Evolutionary conservation across 2,113 vertebrate species (phyloP).

Genomic region (Syrmaticus mikado): DNA sequence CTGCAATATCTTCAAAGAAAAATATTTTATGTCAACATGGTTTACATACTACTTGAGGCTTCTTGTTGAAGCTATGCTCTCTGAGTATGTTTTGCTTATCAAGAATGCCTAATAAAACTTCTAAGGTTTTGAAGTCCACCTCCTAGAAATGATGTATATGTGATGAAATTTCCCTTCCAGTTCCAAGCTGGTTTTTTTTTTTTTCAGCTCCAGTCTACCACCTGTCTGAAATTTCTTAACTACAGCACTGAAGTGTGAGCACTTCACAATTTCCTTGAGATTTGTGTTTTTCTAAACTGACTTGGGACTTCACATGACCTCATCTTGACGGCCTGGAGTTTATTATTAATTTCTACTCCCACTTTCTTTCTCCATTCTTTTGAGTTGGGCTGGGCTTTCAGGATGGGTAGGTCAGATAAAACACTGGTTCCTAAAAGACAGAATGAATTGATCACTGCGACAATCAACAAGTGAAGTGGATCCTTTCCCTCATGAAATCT

Average conservation of each 20-base stretch:
- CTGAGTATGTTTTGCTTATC: background rate
- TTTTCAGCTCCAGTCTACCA: background rate
- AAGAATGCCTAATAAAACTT: background rate
- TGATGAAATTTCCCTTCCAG: background rate
- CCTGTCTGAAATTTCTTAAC: background rate
- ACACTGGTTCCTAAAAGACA: background rate
- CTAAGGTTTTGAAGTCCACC: background rate
- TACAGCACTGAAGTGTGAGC: background rate
- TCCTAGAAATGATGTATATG: background rate
- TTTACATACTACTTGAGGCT: background rate
- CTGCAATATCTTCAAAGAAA: background rate
- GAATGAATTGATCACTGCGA: background rate
- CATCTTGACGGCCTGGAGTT: background rate
- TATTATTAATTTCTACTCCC: background rate
- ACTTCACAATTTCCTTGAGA: rapidly evolving
- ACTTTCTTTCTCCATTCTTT: background rate
- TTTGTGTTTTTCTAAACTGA: background rate
- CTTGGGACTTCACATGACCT: background rate
- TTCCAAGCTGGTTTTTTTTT: background rate
- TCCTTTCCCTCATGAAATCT: background rate
- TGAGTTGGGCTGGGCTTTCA: background rate
- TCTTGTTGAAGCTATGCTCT: background rate
- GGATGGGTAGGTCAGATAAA: background rate
- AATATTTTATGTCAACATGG: background rate
- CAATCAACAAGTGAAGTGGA: background rate